Evolutionary conservation across 2,888 invertebrate genomes (phyloP).

Genomic region (Drosophila mayaguana): DNA sequence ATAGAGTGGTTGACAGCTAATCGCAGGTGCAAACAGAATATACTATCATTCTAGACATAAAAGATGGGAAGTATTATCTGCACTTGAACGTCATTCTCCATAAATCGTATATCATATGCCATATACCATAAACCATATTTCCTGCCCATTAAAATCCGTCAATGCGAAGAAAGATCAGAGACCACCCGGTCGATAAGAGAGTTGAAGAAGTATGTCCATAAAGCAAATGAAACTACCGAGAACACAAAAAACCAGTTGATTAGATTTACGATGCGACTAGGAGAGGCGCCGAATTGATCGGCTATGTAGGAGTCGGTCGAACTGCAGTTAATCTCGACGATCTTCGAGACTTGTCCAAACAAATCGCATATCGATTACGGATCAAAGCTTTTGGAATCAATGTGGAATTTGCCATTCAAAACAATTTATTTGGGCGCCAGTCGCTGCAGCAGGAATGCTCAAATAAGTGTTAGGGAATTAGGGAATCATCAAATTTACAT

Average conservation of each 20-base stretch:
- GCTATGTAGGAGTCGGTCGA: conserved; percentile 10
- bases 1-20: too few relatives aligned
- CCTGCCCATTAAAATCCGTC: not conserved
- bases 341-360: conserved; percentile 24
- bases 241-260: conserved; percentile 31
- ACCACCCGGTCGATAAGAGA: conserved; percentile 31
- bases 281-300: conserved; percentile 39
- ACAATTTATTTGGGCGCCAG: conserved; percentile 72
- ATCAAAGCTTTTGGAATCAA: not conserved
- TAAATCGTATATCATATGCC: too few relatives aligned
- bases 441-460: conserved; percentile 27
- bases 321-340: conserved; percentile 7
- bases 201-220: not conserved
- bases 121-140: not conserved
- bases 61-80: too few relatives aligned
- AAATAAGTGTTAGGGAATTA: conserved; percentile 75
- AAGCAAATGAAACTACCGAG: conserved; percentile 11
- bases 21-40: too few relatives aligned
- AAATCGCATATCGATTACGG: conserved; percentile 63
- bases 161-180: not conserved
- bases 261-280: conserved; percentile 29
- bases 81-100: too few relatives aligned
- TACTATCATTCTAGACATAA: too few relatives aligned
- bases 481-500: conserved; percentile 79
- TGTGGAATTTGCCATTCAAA: conserved; percentile 18